phyloP scores from a whole-genome alignment of 1,140 invertebrate species.

The Carposina sasakii region DNA sequence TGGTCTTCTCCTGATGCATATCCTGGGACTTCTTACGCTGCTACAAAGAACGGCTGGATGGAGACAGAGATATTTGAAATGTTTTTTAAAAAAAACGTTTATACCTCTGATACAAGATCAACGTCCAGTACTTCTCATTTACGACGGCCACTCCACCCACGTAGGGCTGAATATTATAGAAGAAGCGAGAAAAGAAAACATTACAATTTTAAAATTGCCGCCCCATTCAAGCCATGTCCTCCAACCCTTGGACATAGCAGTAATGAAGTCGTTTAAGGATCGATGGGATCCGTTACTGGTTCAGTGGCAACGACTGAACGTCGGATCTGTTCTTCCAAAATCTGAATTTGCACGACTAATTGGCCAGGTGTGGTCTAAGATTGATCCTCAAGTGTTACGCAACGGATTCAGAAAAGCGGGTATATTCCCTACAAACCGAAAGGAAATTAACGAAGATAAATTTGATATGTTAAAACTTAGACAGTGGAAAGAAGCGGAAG shows the following conservation, averaged over 20 bases:
- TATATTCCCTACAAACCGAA: background rate
- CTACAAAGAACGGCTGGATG: constrained; percentile 40
- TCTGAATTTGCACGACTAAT: background rate
- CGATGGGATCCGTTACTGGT: background rate
- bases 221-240: constrained; percentile 2
- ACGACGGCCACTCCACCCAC: constrained; percentile 16
- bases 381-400: background rate
- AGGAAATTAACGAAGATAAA: background rate
- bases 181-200: constrained; percentile 8
- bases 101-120: constrained; percentile 5
- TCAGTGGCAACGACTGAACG: constrained; percentile 3
- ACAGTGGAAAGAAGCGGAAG: background rate
- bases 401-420: constrained; percentile 2
- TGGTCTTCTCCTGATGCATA: constrained; percentile 21
- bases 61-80: constrained; percentile 36
- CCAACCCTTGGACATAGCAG: constrained; percentile 3
- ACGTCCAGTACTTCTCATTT: constrained; percentile 10
- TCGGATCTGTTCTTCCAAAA: background rate
- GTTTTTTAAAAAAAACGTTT: constrained; percentile 22
- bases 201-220: constrained; percentile 15
- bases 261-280: constrained; percentile 5
- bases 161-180: constrained; percentile 16
- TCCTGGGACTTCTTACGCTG: constrained; percentile 37
- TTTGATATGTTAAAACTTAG: background rate
- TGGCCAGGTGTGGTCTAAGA: background rate